Evolutionary conservation across 2,888 invertebrate genomes (phyloP).

Genomic region (Pristionchus maxplancki): DNA sequence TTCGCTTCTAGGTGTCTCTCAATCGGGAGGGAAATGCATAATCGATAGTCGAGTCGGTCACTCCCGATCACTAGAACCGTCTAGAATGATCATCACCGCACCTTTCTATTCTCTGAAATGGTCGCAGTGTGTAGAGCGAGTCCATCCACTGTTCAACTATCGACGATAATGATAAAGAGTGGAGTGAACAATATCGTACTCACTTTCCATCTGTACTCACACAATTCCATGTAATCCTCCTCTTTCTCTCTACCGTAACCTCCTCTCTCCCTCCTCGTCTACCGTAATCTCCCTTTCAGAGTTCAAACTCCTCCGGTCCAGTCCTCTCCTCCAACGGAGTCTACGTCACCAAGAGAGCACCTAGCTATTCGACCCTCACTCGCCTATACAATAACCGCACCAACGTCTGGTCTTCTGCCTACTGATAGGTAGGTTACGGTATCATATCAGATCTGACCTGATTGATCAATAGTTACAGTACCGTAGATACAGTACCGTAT

Average conservation of each 20-base stretch:
- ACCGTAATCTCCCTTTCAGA: slow-evolving; percentile 32
- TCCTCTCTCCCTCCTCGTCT: not conserved
- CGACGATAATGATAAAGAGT: slow-evolving; percentile 47
- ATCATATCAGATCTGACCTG: not conserved
- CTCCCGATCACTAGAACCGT: slow-evolving; percentile 32
- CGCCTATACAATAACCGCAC: slow-evolving; percentile 69
- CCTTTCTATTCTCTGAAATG: not conserved
- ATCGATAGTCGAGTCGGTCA: slow-evolving; percentile 15
- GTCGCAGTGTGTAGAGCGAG: slow-evolving; percentile 27
- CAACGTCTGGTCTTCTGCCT: slow-evolving; percentile 66
- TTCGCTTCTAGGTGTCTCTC: slow-evolving; percentile 42
- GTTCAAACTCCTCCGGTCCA: slow-evolving; percentile 50
- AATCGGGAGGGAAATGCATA: slow-evolving; percentile 21
- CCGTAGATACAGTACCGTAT: not conserved
- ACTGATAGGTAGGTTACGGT: slow-evolving; percentile 60
- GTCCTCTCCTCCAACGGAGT: slow-evolving; percentile 46
- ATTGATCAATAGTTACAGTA: not conserved
- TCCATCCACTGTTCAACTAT: slow-evolving; percentile 45
- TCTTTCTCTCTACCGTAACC: not conserved
- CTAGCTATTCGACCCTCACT: slow-evolving; percentile 68
- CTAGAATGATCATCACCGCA: slow-evolving; percentile 21
- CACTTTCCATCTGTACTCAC: slow-evolving; percentile 40
- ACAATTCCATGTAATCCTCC: not conserved
- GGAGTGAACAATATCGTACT: slow-evolving; percentile 42
- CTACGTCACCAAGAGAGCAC: slow-evolving; percentile 59